Evolutionary conservation across 2,888 invertebrate species (phyloP).

Genomic region (Galeopsomyia nigrocyanea): DNA sequence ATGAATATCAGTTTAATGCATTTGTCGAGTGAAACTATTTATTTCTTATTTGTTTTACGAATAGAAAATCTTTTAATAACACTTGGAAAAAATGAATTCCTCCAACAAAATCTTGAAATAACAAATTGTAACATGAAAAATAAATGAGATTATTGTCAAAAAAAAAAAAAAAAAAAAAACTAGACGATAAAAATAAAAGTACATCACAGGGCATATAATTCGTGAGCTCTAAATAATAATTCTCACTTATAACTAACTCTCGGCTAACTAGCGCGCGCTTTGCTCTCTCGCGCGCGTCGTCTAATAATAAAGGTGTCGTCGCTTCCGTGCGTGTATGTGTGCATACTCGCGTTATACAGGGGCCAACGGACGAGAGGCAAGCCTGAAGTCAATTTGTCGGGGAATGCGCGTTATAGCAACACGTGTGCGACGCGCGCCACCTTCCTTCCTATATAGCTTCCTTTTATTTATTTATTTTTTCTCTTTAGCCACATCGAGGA

Average conservation of each 20-base stretch:
- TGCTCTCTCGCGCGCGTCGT: constrained; percentile 53
- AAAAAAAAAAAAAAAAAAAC: constrained; percentile 31
- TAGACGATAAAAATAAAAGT: not conserved
- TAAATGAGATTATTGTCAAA: too few relatives aligned
- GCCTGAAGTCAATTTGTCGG: constrained; percentile 69
- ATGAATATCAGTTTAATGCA: too few relatives aligned
- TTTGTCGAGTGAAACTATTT: too few relatives aligned
- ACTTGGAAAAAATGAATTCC: constrained; percentile 22
- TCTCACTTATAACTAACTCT: constrained; percentile 67
- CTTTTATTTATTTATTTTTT: constrained; percentile 1
- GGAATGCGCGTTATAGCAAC: constrained; percentile 67
- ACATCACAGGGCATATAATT: constrained; percentile 40
- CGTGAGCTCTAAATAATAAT: constrained; percentile 65
- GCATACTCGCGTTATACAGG: constrained; percentile 23
- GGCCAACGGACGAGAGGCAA: constrained; percentile 54
- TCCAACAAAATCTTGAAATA: too few relatives aligned
- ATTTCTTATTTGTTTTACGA: not conserved
- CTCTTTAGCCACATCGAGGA: constrained; percentile 1
- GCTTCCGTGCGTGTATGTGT: constrained; percentile 47
- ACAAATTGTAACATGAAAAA: too few relatives aligned
- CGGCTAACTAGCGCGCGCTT: constrained; percentile 64
- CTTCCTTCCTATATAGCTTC: not conserved
- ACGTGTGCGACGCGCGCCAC: constrained; percentile 56
- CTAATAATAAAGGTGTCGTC: constrained; percentile 68
- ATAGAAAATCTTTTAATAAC: not conserved